Evolutionary conservation across 2,797 vertebrate genomes (phyloP), one percentile per base, ranked within the genome.

Genomic region (Lophius americanus): DNA sequence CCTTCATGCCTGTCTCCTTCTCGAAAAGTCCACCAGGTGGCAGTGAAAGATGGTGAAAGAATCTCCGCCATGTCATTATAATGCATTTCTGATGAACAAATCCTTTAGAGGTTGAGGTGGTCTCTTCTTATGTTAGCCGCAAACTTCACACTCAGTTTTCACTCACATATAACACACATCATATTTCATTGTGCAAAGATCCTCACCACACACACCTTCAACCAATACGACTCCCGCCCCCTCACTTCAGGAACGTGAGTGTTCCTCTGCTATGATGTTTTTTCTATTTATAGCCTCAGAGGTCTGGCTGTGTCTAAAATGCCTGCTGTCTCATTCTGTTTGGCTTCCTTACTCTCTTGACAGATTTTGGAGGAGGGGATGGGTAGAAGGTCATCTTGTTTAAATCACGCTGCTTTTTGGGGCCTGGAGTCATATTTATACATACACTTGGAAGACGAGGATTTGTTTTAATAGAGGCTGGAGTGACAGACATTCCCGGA

Each of bases 281-380:
- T 76, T 70, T 87, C 87, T 92, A 91, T 90, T 91, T 87, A 80
- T 92, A 92, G 84, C 75, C 0, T 0, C 57, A 11, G 60, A 69
- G 80, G 75, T 71, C 66, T 9, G 67, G 73, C 78, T 75, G 76
- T 38, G 68, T 79, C 67, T 66, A 42, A 73, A 81, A 73, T 48
- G 78, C 76, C 75, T 47, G 66, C 78, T 64, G 72, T 52, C 71
- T 83, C 78, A 1, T 73, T 85, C 64, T 82, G 75, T 71, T 86
- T 82, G 64, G 74, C 78, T 88, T 89, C 68, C 73, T 76, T 51
- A 44, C 54, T 61, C 74, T 78, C 56, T 23, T 75, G 79, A 59
- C 74, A 76, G 65, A 78, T 78, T 64, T 68, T 33, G 54, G 51
- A 38, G 46, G 35, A 10, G 52, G 9, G 8, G 11, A 35, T 57